Evolutionary conservation across 1,140 invertebrate species (phyloP), one percentile per base, ranked within the genome.

Genomic region (Platyscapa corneri): DNA sequence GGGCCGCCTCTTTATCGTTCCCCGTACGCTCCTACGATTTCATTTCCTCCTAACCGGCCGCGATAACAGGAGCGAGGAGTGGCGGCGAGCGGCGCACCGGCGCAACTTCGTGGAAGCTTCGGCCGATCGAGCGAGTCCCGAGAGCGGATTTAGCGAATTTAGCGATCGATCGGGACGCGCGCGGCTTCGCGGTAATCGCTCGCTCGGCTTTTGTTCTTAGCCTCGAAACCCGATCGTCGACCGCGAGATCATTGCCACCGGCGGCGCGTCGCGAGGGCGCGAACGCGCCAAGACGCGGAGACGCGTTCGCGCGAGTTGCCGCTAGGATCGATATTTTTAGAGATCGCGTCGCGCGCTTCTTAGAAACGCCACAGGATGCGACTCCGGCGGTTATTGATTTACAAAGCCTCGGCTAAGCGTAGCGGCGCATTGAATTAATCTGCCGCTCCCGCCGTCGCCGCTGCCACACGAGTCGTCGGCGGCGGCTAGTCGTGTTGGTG

Each of bases 81-180:
- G n/a, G n/a, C n/a, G n/a, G n/a, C n/a, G n/a, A n/a, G n/a, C n/a
- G n/a, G n/a, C n/a, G n/a, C n/a, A n/a, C n/a, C n/a, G 56, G 56
- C 23, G 56, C 27, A 60, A 27, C 27, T 60, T 60, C 20, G 49
- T 3, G 3, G 56, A 77, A 77, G 60, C 83, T 60, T 32, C 60
- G 78, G 60, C 56, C 82, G 78, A 84, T 78, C 67, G 82, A 84
- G 60, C 60, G 60, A 67, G 70, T n/a, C n/a, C n/a, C n/a, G n/a
- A n/a, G n/a, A n/a, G n/a, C n/a, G n/a, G n/a, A n/a, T n/a, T n/a
- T n/a, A n/a, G n/a, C n/a, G n/a, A n/a, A n/a, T n/a, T 84, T 78
- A 78, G 75, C 82, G 82, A 82, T 72, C 74, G 82, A 53, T 53
- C 49, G 49, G 16, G 12, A n/a, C n/a, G 49, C 8, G 49, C 49